Evolutionary conservation across 2,797 vertebrate genomes (phyloP), one percentile per base, ranked within the genome.

Genomic region (Trachurus trachurus): DNA sequence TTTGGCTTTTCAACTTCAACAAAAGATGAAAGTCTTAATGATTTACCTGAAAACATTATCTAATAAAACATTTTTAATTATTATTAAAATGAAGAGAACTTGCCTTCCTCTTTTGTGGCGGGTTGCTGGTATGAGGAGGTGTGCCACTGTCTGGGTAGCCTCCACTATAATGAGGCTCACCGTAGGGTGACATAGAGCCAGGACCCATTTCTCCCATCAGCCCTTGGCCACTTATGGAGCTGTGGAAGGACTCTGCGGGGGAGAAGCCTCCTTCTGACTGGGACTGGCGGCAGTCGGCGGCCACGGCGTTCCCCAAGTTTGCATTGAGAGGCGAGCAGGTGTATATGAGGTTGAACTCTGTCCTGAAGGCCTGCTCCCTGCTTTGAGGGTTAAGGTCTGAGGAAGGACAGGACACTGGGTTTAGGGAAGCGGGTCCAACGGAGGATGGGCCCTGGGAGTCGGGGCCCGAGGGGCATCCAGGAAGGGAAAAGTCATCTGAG

Each of bases 311-410:
- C 4, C 91, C 94, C 80, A 96, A 80, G 96, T 98, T 99, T 86
- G 98, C 96, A 26, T 99, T 99, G 95, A 99, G 88, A 56, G 98
- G 98, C 52, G 98, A 99, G 91, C 98, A 99, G 92, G 98, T 97
- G 92, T 99, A 99, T 95, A 99, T 99, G 91, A 99, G 96, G 94
- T 98, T 99, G 94, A 99, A 99, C 93, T 99, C 98, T 94, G 98
- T 98, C 96, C 97, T 97, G 95, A 99, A 98, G 74, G 96, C 95
- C 95, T 97, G 98, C 84, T 99, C 98, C 78, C 90, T 94, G 86
- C 94, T 96, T 88, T 78, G 86, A 22, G 94, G 91, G 73, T 91
- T 95, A 84, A 95, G 96, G 75, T 96, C 96, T 70, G 95, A 93
- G 79, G 93, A 92, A 74, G 94, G 91, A 76, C 96, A 96, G 40